A percentile compares a stretch with the other conserved stretches of the same genome.
phyloP scores from a whole-genome alignment of 1,140 invertebrate species.

The Tyrophagus putrescentiae region DNA sequence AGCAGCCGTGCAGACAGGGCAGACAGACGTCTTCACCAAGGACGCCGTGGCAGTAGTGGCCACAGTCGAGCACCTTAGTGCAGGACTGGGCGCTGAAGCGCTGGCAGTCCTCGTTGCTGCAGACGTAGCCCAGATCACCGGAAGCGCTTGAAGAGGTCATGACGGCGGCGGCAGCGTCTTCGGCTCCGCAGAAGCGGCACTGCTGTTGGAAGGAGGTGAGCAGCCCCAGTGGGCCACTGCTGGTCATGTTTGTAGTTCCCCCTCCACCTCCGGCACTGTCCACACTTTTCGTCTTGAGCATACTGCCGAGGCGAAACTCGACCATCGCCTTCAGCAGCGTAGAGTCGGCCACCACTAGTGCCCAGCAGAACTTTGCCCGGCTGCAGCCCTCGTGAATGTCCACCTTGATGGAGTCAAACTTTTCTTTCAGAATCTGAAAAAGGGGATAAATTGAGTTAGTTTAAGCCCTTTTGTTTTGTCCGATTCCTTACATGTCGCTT shows the following conservation, averaged over 20 bases:
- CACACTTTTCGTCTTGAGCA: slow-evolving; percentile 30
- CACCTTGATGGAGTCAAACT: slow-evolving; percentile 69
- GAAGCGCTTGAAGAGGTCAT: no score
- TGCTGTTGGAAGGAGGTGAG: background rate
- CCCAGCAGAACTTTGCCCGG: slow-evolving; percentile 84
- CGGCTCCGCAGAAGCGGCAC: slow-evolving; percentile 79
- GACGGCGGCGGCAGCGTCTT: slow-evolving; percentile 64
- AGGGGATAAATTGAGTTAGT: background rate
- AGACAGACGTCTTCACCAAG: slow-evolving; percentile 62
- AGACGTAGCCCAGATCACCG: slow-evolving; percentile 81
- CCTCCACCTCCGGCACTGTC: background rate
- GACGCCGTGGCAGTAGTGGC: slow-evolving; percentile 83
- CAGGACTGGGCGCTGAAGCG: slow-evolving; percentile 72
- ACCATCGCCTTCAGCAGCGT: slow-evolving; percentile 80
- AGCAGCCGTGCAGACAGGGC: slow-evolving; percentile 59
- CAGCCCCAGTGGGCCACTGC: background rate
- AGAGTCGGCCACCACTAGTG: slow-evolving; percentile 76
- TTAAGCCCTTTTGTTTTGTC: background rate
- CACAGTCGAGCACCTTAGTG: slow-evolving; percentile 61
- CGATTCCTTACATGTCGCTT: slow-evolving; percentile 53
- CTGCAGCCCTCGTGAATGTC: slow-evolving; percentile 92
- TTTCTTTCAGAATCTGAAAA: slow-evolving; percentile 68
- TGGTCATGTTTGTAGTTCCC: background rate
- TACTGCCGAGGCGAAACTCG: slow-evolving; percentile 68
- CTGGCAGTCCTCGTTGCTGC: slow-evolving; percentile 81